Percentiles rank a stretch among this genome's conserved stretches.
These are phyloP conservation scores for Apodemia hepburni DNA, from an alignment of 2,888 invertebrate genomes.

Conservation along the genomic window DNA sequence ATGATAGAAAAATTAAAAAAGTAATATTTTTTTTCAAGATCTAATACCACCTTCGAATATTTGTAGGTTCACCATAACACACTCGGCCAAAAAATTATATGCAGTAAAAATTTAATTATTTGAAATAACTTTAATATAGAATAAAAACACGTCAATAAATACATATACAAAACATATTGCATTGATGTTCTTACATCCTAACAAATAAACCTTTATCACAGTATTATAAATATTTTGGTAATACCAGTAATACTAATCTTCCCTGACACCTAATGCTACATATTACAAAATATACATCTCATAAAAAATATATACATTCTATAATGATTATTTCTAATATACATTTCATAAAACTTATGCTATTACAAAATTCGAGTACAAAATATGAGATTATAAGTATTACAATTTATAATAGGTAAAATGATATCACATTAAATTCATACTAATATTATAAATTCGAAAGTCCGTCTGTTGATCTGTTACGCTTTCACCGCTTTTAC, in stretches of 20 bases:
- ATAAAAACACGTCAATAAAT: conserved; percentile 11
- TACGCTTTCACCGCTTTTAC: too few species aligned
- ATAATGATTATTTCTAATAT: not conserved
- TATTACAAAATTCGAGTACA: not conserved
- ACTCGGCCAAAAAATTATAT: too few species aligned
- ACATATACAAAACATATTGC: conserved; percentile 5
- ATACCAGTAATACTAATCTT: conserved; percentile 5
- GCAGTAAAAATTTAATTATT: not conserved
- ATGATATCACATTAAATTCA: too few species aligned
- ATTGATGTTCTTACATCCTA: not conserved
- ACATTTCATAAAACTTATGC: not conserved
- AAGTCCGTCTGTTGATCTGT: too few species aligned
- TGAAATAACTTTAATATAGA: not conserved
- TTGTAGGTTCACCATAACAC: too few species aligned
- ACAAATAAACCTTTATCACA: conserved; percentile 7
- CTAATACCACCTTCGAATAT: too few species aligned
- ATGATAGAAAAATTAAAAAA: too few species aligned
- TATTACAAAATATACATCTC: conserved; percentile 3
- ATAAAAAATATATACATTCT: not conserved
- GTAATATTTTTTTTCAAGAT: too few species aligned
- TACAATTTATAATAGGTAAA: too few species aligned
- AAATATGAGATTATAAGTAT: not conserved
- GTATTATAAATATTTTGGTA: conserved; percentile 22
- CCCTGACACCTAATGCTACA: conserved; percentile 19
- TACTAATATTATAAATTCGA: too few species aligned